Conservation (phyloP, 2,888 invertebrate genomes). For the Athalia cordata region DNA sequence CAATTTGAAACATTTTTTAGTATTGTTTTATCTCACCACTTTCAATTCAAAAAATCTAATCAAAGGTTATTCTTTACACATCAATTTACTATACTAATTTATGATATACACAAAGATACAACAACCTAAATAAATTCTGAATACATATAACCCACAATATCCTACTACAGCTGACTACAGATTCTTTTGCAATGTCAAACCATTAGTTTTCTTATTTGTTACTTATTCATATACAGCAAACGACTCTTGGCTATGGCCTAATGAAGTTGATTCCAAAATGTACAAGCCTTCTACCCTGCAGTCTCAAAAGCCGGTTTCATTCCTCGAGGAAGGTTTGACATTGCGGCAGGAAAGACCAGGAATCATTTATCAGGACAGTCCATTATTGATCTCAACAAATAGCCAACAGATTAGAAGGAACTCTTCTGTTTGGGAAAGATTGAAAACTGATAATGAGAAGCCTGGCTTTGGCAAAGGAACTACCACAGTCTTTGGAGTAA, state of each 20-base stretch:
- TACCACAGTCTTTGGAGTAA: background rate
- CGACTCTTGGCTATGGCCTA: slow-evolving; percentile 40
- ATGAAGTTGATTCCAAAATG: slow-evolving; percentile 14
- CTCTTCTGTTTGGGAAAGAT: slow-evolving; percentile 16
- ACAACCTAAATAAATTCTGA: no score
- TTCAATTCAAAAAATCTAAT: background rate
- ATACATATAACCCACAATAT: no score
- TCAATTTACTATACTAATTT: background rate
- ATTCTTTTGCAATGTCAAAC: no score
- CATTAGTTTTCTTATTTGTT: background rate
- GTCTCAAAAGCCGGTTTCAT: background rate
- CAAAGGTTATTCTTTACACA: slow-evolving; percentile 3
- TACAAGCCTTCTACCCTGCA: background rate
- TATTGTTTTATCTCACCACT: background rate
- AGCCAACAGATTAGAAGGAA: background rate
- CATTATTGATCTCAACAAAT: background rate
- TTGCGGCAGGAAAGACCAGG: background rate
- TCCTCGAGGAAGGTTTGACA: background rate
- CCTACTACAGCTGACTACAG: no score
- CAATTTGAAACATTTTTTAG: background rate
- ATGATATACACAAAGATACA: background rate
- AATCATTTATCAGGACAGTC: slow-evolving; percentile 7
- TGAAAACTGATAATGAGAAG: background rate
- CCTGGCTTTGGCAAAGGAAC: background rate
- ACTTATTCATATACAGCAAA: background rate